Base-by-base conservation (phyloP, 2,113 vertebrate species). In the Serilophus lunatus region DNA sequence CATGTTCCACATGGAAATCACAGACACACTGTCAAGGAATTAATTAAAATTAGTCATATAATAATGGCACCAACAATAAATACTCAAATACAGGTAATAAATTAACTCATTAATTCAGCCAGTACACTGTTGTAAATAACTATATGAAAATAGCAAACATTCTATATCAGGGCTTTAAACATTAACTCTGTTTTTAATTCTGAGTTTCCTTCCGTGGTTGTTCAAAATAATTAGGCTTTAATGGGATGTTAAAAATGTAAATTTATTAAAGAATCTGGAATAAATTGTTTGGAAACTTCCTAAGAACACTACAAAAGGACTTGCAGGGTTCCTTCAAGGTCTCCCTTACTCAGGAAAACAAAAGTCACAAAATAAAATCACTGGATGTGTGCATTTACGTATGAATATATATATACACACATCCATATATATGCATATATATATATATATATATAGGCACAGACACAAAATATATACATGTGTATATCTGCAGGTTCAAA, bases 31-130 rank as follows among this genome's bases (percentile, higher is more conserved):
- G 78, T 74, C 81, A 91, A 94, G 42, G 66, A 90, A 93, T 82
- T 95, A 94, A 95, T 97, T 96, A 94, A 94, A 94, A 92, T 90
- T 93, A 91, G 70, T 85, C 82, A 90, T 42, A 88, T 82, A 65
- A 92, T 83, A 88, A 94, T 91, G 88, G 82, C 65, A 59, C 31
- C 44, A 84, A 74, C 42, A 82, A 90, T 91, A 97, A 95, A 90
- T 92, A 94, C 84, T 91, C 75, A 74, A 79, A 80, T 69, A 82
- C 85, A 90, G 87, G 91, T 95, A 96, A 94, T 91, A 95, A 95
- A 91, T 95, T 95, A 95, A 92, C 66, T 94, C 82, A 87, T 91
- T 95, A 95, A 95, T 82, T 93, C 91, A 90, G n/a, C n/a, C 64
- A 80, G 75, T 59, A 84, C 76, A 90, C 42, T 65, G 89, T 35